A percentile compares a stretch with the other conserved stretches of the same genome.
phyloP scores from a whole-genome alignment of 1,140 invertebrate genomes.

The Drosophila ogumai region DNA sequence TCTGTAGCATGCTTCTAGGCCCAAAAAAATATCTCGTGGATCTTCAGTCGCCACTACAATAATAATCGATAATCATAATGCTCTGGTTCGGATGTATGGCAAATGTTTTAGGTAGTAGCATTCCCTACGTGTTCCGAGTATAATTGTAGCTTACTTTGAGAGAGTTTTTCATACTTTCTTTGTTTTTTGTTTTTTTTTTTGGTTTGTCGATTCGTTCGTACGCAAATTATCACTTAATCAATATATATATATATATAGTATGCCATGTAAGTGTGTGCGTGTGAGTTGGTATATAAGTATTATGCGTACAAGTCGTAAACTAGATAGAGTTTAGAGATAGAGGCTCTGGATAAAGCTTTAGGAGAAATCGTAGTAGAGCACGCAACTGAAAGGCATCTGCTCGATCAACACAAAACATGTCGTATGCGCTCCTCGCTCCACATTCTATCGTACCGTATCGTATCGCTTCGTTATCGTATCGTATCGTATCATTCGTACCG shows the following conservation, averaged over 20 bases:
- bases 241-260: constrained; percentile 64
- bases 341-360: constrained; percentile 61
- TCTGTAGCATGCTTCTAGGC: too few relatives aligned
- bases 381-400: constrained; percentile 51
- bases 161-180: constrained; percentile 1
- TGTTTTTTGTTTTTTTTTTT: not conserved
- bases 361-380: constrained; percentile 57
- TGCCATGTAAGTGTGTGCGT: constrained; percentile 75
- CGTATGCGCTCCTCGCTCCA: constrained; percentile 5
- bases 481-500: constrained; percentile 31
- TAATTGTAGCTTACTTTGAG: constrained; percentile 73
- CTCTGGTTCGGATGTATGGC: constrained; percentile 61
- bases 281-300: constrained; percentile 66
- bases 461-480: constrained; percentile 26
- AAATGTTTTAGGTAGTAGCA: constrained; percentile 57
- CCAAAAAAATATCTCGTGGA: too few relatives aligned
- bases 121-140: constrained; percentile 56
- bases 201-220: constrained; percentile 40
- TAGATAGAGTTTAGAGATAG: constrained; percentile 66
- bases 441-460: constrained; percentile 26
- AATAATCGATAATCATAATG: constrained; percentile 56
- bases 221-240: constrained; percentile 81
- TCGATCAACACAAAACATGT: constrained; percentile 40
- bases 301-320: constrained; percentile 62
- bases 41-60: too few relatives aligned